Base-by-base conservation (phyloP, 2,888 invertebrate species). In the Cheilosia pagana region DNA sequence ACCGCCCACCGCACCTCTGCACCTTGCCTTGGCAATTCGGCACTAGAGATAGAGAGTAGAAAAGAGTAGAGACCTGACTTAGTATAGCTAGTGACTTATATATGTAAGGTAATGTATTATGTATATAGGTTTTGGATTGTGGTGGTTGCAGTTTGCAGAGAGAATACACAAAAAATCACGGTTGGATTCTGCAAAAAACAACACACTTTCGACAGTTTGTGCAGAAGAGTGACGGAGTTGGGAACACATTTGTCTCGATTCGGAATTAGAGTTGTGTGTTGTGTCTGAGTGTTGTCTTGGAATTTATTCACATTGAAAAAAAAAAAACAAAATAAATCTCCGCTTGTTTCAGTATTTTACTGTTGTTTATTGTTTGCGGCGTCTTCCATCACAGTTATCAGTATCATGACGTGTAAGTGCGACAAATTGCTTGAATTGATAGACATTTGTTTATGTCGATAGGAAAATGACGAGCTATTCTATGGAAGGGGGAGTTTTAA, bases 321-420 rank as follows among this genome's bases (percentile, higher is more conserved):
- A 10, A 50, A 12, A 1, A 21, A 3, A 35, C 12, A 14, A 19
- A 10, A 52, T 53, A 5, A 23, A 43, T 67, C 2, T 53, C 0
- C 28, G 41, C 25, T 3, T 8, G 25, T 45, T 21, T 28, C 14
- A 52, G 52, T n/a, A n/a, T 28, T 7, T 8, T 28, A 28, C 1
- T 28, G 19, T 8, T 14, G 16, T 35, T 48, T 43, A 21, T 59
- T 59, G n/a, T 50, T 55, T 67, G 25, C 45, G 48, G 59, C 41
- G 75, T 41, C 41, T 67, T n/a, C 41, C 57, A 57, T 59, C 16
- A 19, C 8, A 5, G 1, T 43, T 43, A n/a, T 5, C 10, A 50
- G 12, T 23, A 50, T 48, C 5, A 74, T 75, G 75, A 39, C 75
- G 10, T 67, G 75, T 75, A 75, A 75, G 74, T 74, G 45, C 19